Evolutionary conservation across 2,113 vertebrate genomes (phyloP).

Genomic region (Harpagus bidentatus): DNA sequence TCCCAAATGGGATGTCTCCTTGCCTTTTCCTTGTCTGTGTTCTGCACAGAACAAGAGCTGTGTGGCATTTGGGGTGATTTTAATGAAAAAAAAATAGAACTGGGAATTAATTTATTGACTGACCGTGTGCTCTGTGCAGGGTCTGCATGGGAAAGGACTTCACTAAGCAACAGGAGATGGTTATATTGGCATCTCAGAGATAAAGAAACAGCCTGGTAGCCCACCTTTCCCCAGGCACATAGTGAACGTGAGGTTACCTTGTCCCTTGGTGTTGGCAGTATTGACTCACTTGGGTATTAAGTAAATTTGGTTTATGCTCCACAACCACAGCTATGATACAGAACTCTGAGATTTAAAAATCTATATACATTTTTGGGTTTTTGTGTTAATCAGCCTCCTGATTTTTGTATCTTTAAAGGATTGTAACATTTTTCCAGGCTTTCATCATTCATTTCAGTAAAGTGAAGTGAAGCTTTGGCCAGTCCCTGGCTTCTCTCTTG

Average conservation of each 20-base stretch:
- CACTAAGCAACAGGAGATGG: neutral
- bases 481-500: neutral
- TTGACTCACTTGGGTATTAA: neutral
- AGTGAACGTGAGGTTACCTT: neutral
- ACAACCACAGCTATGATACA: neutral
- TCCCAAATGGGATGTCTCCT: neutral
- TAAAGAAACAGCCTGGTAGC: neutral
- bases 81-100: neutral
- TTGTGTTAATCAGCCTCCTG: neutral
- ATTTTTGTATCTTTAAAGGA: neutral
- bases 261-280: neutral
- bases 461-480: neutral
- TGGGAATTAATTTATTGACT: neutral
- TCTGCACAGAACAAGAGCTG: neutral
- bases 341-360: neutral
- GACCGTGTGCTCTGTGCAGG: neutral
- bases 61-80: neutral
- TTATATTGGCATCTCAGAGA: neutral
- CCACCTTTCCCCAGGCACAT: neutral
- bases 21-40: neutral
- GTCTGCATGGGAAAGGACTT: neutral
- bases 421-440: neutral
- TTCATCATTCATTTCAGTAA: neutral
- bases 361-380: rapidly evolving
- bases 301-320: neutral